Conservation (phyloP, 2,888 invertebrate genomes). For the Thumatha senex region DNA sequence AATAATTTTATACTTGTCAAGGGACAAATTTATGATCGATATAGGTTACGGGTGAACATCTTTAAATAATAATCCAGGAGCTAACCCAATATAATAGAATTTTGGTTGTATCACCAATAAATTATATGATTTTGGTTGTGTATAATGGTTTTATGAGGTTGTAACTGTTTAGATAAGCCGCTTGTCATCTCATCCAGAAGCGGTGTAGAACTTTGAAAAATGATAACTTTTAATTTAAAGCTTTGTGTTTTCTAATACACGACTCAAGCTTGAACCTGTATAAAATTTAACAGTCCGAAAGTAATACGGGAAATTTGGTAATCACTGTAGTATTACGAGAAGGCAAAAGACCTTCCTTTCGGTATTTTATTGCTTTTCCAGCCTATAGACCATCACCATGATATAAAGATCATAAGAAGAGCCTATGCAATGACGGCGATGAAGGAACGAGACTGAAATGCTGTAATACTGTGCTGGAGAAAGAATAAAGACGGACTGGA, state of each 20-base stretch:
- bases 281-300: too few species aligned
- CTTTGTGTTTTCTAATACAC: neutral
- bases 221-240: neutral
- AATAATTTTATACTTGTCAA: conserved; percentile 64
- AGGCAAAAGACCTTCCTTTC: too few species aligned
- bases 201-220: conserved; percentile 14
- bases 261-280: too few species aligned
- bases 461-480: too few species aligned
- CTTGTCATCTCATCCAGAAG: conserved; percentile 15
- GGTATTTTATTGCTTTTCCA: too few species aligned
- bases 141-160: conserved; percentile 15
- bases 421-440: too few species aligned
- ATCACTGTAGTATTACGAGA: too few species aligned
- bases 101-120: conserved; percentile 27
- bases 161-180: conserved; percentile 18
- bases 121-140: conserved; percentile 31
- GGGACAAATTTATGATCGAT: conserved; percentile 57
- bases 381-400: too few species aligned
- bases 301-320: too few species aligned
- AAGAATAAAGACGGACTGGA: too few species aligned
- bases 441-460: too few species aligned
- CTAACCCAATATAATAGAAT: conserved; percentile 23
- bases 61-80: conserved; percentile 28
- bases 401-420: too few species aligned
- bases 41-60: conserved; percentile 18